phyloP scores from a whole-genome alignment of 2,797 vertebrate genomes.

The Melanotaenia maccullochi region DNA sequence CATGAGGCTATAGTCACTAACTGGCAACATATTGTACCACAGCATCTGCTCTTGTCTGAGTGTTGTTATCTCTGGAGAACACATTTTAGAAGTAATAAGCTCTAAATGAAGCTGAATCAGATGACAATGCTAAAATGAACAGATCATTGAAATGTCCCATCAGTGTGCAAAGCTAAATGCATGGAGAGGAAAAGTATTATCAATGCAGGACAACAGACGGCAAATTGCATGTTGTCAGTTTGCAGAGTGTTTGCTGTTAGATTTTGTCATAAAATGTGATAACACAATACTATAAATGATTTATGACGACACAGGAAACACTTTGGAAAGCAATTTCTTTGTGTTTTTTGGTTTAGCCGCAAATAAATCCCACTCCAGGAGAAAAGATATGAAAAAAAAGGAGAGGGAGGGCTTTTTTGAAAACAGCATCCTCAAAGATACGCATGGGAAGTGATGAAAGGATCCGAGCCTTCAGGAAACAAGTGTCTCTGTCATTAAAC shows the following conservation, averaged over 20 bases:
- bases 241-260: slow-evolving; percentile 35
- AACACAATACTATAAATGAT: slow-evolving; percentile 22
- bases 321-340: slow-evolving; percentile 10
- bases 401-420: background rate
- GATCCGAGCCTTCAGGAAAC: slow-evolving; percentile 66
- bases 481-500: slow-evolving; percentile 62
- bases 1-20: slow-evolving; percentile 36
- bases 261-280: slow-evolving; percentile 35
- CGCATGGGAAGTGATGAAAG: slow-evolving; percentile 37
- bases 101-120: slow-evolving; percentile 60
- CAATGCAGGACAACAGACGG: slow-evolving; percentile 29
- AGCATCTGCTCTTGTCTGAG: slow-evolving; percentile 51
- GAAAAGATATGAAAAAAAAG: background rate
- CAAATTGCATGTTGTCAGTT: slow-evolving; percentile 41
- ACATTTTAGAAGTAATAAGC: slow-evolving; percentile 69
- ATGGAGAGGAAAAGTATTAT: slow-evolving; percentile 35
- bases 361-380: slow-evolving; percentile 12
- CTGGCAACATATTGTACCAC: slow-evolving; percentile 50
- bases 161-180: slow-evolving; percentile 47
- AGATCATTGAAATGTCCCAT: slow-evolving; percentile 43
- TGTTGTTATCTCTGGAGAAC: slow-evolving; percentile 69
- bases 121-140: slow-evolving; percentile 55
- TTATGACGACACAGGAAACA: slow-evolving; percentile 9
- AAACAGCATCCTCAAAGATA: slow-evolving; percentile 20
- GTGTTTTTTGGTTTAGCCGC: slow-evolving; percentile 18